Evolutionary conservation across 2,797 vertebrate species (phyloP), one percentile per base, ranked within the genome.

Genomic region (Rhincodon typus): DNA sequence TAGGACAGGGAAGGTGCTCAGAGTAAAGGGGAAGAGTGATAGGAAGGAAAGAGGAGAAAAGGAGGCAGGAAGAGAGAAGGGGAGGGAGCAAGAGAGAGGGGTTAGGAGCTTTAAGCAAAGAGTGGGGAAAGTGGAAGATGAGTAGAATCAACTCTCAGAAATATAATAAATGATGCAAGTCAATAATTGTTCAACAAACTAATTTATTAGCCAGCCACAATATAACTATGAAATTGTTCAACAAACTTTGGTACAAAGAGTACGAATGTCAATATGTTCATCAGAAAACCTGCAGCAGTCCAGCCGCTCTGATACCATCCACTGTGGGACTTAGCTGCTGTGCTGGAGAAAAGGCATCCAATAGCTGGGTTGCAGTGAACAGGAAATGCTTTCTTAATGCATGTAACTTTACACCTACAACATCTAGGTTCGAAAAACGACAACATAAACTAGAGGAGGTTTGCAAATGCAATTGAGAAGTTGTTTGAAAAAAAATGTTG

Each of bases 291-390:
- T 96, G 94, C 96, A 96, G 97, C 96, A 97, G 97, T 96, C 96
- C 96, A 96, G 97, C 97, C 97, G 96, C 96, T 96, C 96, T 94
- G 96, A 95, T 96, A 96, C 96, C 96, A 96, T 96, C 96, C 95
- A 87, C 91, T 96, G 96, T 72, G 95, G 96, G 19, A 94, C 27
- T 93, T 66, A 93, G n/a, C 90, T 93, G 90, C 90, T 38, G 94
- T 27, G 46, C 94, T 34, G 42, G 13, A 74, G 25, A 74, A 72
- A 50, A 50, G 93, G 38, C n/a, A 27, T 72, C 38, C 46, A 42
- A 46, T 46, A 42, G 69, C 38, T 53, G 69, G 69, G 21, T 74
- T 94, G 94, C 93, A 46, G 93, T 50, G 67, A 74, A 72, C 67
- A 94, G 69, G 94, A 72, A 74, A 69, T 72, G 69, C 42, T 70